Conservation (phyloP, 2,797 vertebrate genomes). For the Coccyzus lansbergi region DNA sequence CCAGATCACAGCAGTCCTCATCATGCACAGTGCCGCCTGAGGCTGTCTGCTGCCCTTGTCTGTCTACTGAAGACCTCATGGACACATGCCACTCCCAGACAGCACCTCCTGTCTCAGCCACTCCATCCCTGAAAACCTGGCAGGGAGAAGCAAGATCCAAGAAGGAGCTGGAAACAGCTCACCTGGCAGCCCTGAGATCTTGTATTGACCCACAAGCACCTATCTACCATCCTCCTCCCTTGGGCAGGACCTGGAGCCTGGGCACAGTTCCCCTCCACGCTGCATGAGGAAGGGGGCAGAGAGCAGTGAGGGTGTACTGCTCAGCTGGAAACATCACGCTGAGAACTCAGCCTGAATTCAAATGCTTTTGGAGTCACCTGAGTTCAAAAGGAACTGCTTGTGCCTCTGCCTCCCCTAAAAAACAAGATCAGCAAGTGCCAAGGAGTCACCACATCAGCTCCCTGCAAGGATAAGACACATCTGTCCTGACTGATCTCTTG, state of each 20-base stretch:
- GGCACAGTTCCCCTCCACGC: fast-evolving
- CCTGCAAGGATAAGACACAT: neutral
- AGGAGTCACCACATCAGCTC: neutral
- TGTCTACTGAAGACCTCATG: neutral
- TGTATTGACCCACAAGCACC: neutral
- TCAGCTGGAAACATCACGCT: neutral
- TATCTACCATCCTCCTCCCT: neutral
- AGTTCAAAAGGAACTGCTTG: neutral
- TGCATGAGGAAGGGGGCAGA: neutral
- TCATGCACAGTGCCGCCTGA: neutral
- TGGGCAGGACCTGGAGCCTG: neutral
- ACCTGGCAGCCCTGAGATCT: neutral
- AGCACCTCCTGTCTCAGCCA: neutral
- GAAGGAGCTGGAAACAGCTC: neutral
- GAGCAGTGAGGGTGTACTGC: neutral
- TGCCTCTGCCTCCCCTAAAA: neutral
- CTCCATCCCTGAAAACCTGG: neutral
- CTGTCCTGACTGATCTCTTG: neutral
- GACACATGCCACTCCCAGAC: neutral
- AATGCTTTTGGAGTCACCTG: neutral
- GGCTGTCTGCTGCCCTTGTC: slow-evolving; percentile 33
- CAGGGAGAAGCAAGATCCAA: neutral
- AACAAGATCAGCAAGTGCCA: neutral
- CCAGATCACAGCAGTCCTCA: neutral
- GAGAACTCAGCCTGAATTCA: neutral